Evolutionary conservation across 2,113 vertebrate genomes (phyloP), one percentile per base, ranked within the genome.

Genomic region (Calyptommatus sinebrachiatus): DNA sequence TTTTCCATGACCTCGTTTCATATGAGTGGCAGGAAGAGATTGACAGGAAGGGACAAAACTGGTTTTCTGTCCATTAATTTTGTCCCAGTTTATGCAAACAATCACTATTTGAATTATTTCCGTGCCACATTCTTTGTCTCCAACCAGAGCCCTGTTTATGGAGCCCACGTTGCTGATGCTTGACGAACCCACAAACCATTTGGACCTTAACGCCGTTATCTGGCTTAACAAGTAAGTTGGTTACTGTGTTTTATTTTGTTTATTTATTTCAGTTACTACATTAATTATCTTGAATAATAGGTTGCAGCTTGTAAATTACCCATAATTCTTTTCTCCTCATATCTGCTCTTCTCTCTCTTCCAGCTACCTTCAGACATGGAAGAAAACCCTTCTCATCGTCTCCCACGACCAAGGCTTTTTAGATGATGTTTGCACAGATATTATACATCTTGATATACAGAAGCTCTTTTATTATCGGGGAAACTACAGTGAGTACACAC

Each of bases 401-500:
- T 98, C 97, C 66, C 97, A 99, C 0, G 97, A 99, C 94, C 97
- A 99, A 85, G 97, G 97, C 35, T 99, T 99, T 90, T 92, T 99
- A 24, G 97, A 99, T 0, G 97, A 99, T 0, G 97, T 98, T 46
- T 99, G 97, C 88, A 98, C 97, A 0, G 97, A 99, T 72, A 97
- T 99, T 67, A 90, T 98, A 79, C 97, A 99, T 83, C 86, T 99
- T 0, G 96, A 98, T 76, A 87, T 94, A 70, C 96, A 98, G 90
- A 95, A 97, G 8, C 96, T 99, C 50, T 97, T 93, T 85, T 98
- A 98, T 83, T 99, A 99, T 89, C 93, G 97, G 77, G 97, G 97
- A 9, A 98, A 99, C 86, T 99, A 98, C 84, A 92, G 97, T 99
- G 73, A 93, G 97, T 92, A 12, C 1, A 18, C 31, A 14, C 28